phyloP scores from a whole-genome alignment of 1,140 invertebrate genomes.

The Drosophila leontia region DNA sequence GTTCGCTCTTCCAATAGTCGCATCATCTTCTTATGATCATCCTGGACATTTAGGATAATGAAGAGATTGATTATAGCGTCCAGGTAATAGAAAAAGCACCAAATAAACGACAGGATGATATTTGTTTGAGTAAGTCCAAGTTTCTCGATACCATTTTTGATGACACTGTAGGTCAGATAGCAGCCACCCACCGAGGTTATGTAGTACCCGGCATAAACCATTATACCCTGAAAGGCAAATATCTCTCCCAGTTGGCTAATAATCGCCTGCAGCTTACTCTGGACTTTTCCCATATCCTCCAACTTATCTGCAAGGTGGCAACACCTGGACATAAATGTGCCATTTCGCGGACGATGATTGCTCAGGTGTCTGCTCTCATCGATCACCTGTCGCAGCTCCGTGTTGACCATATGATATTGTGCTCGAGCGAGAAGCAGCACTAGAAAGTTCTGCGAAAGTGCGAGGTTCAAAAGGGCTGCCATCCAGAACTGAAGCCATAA shows the following conservation, averaged over 20 bases:
- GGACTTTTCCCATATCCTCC: constrained; percentile 6
- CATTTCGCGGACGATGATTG: not conserved
- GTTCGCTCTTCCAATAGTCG: constrained; percentile 7
- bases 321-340: constrained; percentile 27
- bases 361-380: constrained; percentile 2
- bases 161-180: constrained; percentile 2
- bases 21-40: constrained; percentile 12
- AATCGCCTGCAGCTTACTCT: constrained; percentile 2
- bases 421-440: constrained; percentile 5
- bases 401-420: constrained; percentile 21
- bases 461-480: constrained; percentile 1
- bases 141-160: not conserved
- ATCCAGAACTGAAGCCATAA: not conserved
- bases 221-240: constrained; percentile 11
- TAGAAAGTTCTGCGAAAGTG: constrained; percentile 11
- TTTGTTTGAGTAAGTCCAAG: not conserved
- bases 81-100: not conserved
- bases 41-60: not conserved
- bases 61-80: constrained; percentile 4
- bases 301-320: constrained; percentile 26
- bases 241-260: not conserved
- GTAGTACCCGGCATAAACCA: constrained; percentile 12
- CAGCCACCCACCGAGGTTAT: not conserved
- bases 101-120: not conserved
- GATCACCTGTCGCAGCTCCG: constrained; percentile 15